phyloP scores from a whole-genome alignment of 2,888 invertebrate species.

The Drosophila trichaetosa region DNA sequence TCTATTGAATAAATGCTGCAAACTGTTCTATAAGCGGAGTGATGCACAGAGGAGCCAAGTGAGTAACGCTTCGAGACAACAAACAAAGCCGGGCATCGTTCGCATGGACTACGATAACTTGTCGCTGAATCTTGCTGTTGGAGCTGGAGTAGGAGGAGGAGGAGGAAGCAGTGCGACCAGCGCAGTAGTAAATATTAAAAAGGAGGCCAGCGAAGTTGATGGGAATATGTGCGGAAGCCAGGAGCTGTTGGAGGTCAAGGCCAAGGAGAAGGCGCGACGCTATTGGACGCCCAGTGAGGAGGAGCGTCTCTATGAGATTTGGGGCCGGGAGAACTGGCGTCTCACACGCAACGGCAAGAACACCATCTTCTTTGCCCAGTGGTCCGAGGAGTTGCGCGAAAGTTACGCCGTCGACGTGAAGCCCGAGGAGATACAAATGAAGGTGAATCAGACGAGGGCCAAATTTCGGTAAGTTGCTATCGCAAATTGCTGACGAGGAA shows the following conservation, averaged over 20 bases:
- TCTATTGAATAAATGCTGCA: slow-evolving; percentile 25
- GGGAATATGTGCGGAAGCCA: slow-evolving; percentile 63
- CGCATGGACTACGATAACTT: slow-evolving; percentile 70
- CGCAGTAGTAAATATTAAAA: slow-evolving; percentile 39
- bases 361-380: slow-evolving; percentile 77
- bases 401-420: slow-evolving; percentile 78
- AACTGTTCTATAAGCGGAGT: slow-evolving; percentile 5
- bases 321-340: slow-evolving; percentile 82
- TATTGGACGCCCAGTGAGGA: slow-evolving; percentile 82
- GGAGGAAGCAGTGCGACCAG: slow-evolving; percentile 44
- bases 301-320: slow-evolving; percentile 81
- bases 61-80: slow-evolving; percentile 9
- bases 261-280: slow-evolving; percentile 76
- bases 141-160: slow-evolving; percentile 36
- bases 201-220: slow-evolving; percentile 36
- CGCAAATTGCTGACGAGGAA: background rate
- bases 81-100: background rate
- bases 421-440: slow-evolving; percentile 81
- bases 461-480: slow-evolving; percentile 74
- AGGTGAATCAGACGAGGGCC: slow-evolving; percentile 82
- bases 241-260: slow-evolving; percentile 67
- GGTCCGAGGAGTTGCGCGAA: slow-evolving; percentile 78
- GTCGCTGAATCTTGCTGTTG: slow-evolving; percentile 28
- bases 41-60: background rate
- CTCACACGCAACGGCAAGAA: slow-evolving; percentile 81